Evolutionary conservation across 1,140 invertebrate species (phyloP).

Genomic region (Harpegnathos saltator): DNA sequence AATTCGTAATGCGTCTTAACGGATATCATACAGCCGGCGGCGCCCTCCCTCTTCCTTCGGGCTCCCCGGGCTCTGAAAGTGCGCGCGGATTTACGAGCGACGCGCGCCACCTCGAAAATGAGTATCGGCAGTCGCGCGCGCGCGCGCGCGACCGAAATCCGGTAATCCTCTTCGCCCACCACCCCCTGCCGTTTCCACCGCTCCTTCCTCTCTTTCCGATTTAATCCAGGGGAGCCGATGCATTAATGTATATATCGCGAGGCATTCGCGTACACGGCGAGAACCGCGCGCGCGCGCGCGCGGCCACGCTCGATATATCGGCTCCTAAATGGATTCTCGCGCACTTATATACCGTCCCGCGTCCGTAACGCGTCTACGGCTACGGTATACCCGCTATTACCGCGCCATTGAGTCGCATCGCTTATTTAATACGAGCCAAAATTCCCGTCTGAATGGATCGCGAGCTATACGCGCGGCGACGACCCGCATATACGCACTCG

Average conservation of each 20-base stretch:
- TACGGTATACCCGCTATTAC: conserved; percentile 28
- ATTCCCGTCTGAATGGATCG: conserved; percentile 49
- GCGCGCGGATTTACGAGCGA: conserved; percentile 21
- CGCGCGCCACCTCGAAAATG: conserved; percentile 32
- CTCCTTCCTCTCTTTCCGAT: conserved; percentile 4
- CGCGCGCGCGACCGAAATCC: conserved; percentile 44
- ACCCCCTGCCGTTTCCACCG: too few relatives aligned
- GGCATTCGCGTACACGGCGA: conserved; percentile 19
- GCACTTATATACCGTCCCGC: too few relatives aligned
- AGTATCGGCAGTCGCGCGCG: conserved; percentile 44
- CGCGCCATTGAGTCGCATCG: conserved; percentile 36
- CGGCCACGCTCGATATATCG: too few relatives aligned
- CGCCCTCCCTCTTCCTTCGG: too few relatives aligned
- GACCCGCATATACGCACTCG: background rate
- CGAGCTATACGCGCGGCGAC: background rate
- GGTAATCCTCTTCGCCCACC: conserved; percentile 20
- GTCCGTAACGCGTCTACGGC: conserved; percentile 13
- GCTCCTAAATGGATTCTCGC: too few relatives aligned
- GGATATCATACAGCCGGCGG: background rate
- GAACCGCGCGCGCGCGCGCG: too few relatives aligned
- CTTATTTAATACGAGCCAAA: conserved; percentile 57
- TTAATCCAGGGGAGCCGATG: conserved; percentile 51
- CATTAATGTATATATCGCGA: conserved; percentile 46
- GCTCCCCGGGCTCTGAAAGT: background rate
- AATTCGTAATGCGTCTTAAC: conserved; percentile 57